These are phyloP conservation scores for Merluccius polli DNA, from an alignment of 2,797 vertebrate genomes.

Conservation along the genomic window DNA sequence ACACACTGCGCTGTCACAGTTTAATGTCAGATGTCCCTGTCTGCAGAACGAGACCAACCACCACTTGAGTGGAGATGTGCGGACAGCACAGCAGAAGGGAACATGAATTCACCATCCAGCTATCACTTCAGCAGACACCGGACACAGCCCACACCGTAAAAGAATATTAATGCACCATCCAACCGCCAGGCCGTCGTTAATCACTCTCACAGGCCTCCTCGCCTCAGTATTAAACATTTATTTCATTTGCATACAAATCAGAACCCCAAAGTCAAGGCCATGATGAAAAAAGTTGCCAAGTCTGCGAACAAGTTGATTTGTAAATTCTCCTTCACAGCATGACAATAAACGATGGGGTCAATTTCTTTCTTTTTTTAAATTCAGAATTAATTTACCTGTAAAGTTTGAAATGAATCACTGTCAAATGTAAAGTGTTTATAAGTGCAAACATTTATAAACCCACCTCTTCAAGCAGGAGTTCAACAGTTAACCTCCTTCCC, in stretches of 20 bases:
- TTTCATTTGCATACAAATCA: constrained; percentile 61
- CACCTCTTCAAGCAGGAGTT: too few species aligned
- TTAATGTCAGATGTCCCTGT: constrained; percentile 39
- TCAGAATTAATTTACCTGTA: constrained; percentile 20
- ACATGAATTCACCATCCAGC: constrained; percentile 53
- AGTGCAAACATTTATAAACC: background rate
- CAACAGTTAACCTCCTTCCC: too few species aligned
- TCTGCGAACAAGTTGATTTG: background rate
- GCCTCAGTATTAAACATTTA: constrained; percentile 59
- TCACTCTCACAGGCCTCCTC: constrained; percentile 51
- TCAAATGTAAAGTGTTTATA: constrained; percentile 5
- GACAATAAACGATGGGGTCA: background rate
- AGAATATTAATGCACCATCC: constrained; percentile 51
- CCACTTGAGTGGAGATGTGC: constrained; percentile 3
- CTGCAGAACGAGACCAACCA: constrained; percentile 44
- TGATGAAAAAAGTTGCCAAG: constrained; percentile 23
- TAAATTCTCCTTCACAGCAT: background rate
- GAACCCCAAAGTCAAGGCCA: constrained; percentile 41
- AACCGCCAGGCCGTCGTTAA: constrained; percentile 56
- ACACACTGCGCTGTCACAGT: constrained; percentile 36
- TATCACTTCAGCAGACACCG: constrained; percentile 6
- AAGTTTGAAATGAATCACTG: constrained; percentile 22
- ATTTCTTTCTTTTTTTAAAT: background rate
- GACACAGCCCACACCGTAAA: background rate
- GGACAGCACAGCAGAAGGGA: constrained; percentile 7